Evolutionary conservation across 2,113 vertebrate genomes (phyloP).

Genomic region (Chlamydotis undulata): DNA sequence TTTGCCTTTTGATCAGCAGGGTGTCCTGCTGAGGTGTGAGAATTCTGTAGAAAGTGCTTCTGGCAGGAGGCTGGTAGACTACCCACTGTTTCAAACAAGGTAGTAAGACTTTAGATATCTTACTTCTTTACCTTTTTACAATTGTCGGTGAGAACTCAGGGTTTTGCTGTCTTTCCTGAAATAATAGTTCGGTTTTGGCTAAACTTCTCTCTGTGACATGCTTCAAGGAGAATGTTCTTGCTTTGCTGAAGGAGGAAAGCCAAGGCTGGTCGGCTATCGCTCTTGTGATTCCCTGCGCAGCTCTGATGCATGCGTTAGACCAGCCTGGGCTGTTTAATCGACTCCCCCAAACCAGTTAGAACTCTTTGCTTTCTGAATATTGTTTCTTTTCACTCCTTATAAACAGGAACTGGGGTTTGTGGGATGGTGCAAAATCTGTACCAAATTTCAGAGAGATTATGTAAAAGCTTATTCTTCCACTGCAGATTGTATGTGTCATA

Average conservation of each 20-base stretch:
- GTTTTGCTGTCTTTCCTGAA: background rate
- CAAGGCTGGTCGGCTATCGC: background rate
- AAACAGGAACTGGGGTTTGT: background rate
- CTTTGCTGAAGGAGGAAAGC: background rate
- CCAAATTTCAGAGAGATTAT: background rate
- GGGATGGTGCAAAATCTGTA: background rate
- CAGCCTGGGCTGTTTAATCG: background rate
- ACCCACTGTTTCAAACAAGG: background rate
- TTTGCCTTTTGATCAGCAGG: background rate
- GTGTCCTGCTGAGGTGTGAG: background rate
- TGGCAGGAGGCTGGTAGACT: background rate
- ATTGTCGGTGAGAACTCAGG: background rate
- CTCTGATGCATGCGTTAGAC: background rate
- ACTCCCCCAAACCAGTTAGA: background rate
- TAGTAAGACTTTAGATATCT: background rate
- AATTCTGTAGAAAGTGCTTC: background rate
- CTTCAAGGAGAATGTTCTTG: background rate
- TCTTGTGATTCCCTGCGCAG: background rate
- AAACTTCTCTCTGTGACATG: background rate
- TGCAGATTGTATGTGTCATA: background rate
- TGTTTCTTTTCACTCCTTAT: background rate
- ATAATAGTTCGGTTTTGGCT: background rate
- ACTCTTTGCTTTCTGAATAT: background rate
- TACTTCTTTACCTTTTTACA: background rate
- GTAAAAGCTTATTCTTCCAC: background rate